Evolutionary conservation across 2,888 invertebrate genomes (phyloP).

Genomic region (Maniola hyperantus): DNA sequence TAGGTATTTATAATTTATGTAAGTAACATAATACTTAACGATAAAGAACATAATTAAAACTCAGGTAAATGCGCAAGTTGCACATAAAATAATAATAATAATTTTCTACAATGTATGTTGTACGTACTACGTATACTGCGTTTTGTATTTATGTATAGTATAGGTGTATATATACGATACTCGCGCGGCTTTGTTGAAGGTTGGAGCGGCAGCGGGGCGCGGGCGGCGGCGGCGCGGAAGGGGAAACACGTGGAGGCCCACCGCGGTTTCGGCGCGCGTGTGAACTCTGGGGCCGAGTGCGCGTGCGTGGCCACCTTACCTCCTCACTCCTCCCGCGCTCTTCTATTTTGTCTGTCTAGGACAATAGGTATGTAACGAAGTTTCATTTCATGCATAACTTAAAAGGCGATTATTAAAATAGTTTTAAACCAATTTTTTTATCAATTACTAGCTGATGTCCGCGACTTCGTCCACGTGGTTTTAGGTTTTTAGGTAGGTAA

Average conservation of each 20-base stretch:
- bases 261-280: conserved; percentile 79
- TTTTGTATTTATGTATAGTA: conserved; percentile 40
- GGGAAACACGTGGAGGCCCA: conserved; percentile 81
- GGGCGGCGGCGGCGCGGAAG: conserved; percentile 50
- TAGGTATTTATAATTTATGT: neutral
- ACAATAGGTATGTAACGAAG: conserved; percentile 42
- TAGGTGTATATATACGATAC: conserved; percentile 50
- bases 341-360: conserved; percentile 60
- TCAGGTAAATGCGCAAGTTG: conserved; percentile 26
- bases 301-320: conserved; percentile 71
- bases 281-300: conserved; percentile 74
- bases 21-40: too few relatives aligned
- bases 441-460: too few relatives aligned
- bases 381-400: conserved; percentile 31
- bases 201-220: conserved; percentile 52
- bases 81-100: conserved; percentile 29
- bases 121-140: conserved; percentile 37
- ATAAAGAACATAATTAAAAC: neutral
- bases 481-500: too few relatives aligned
- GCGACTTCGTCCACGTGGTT: too few relatives aligned
- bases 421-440: too few relatives aligned
- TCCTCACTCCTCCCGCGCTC: conserved; percentile 59
- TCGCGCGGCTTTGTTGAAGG: conserved; percentile 68
- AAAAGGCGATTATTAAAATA: neutral
- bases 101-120: conserved; percentile 28